These are phyloP conservation scores for Patella depressa DNA, from an alignment of 2,888 invertebrate species.

Conservation along the genomic window DNA sequence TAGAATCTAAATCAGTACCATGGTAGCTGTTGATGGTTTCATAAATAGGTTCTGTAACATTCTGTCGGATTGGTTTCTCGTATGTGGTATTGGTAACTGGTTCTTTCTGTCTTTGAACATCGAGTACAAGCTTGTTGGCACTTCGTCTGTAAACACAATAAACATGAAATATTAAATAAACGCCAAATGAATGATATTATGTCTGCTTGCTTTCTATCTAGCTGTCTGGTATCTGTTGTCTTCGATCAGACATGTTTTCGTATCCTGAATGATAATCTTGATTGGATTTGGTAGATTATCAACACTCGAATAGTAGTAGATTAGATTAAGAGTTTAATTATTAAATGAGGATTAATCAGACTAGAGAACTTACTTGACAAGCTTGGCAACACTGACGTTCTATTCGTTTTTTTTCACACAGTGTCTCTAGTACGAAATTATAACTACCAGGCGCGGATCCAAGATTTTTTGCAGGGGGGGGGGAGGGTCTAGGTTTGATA, in stretches of 20 bases:
- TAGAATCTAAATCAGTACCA: constrained; percentile 23
- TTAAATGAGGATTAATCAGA: constrained; percentile 5
- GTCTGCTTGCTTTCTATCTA: too few species aligned
- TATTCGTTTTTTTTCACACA: too few species aligned
- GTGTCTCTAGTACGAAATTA: too few species aligned
- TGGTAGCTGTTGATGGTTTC: constrained; percentile 34
- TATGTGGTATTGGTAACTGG: constrained; percentile 31
- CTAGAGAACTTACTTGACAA: constrained; percentile 63
- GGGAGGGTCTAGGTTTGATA: too few species aligned
- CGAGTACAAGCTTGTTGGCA: constrained; percentile 43
- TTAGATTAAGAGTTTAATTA: not conserved
- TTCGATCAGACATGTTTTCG: too few species aligned
- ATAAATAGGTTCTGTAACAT: constrained; percentile 39
- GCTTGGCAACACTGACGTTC: constrained; percentile 62
- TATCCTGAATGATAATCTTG: too few species aligned
- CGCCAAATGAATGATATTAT: too few species aligned
- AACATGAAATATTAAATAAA: too few species aligned
- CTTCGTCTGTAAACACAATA: constrained; percentile 40
- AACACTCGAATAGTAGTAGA: constrained; percentile 5
- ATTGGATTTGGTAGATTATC: not conserved
- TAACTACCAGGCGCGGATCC: too few species aligned
- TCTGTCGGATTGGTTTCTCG: constrained; percentile 35
- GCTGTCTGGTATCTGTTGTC: too few species aligned
- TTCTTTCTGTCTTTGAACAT: constrained; percentile 49
- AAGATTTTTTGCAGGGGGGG: too few species aligned